Evolutionary conservation across 2,888 invertebrate genomes (phyloP).

Genomic region (Allophyes oxyacanthae): DNA sequence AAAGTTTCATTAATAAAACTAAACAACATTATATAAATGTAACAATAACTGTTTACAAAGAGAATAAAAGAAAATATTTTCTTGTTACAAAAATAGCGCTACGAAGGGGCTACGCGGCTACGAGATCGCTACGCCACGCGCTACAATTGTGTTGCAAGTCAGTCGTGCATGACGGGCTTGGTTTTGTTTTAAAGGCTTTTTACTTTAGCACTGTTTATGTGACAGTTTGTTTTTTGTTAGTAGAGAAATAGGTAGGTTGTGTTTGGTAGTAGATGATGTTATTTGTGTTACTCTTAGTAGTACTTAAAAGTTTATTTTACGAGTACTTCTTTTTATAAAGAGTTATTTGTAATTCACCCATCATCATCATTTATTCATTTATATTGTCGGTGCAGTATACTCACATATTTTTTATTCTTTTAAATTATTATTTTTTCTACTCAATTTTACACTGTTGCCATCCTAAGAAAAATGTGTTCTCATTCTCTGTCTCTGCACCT

Average conservation of each 20-base stretch:
- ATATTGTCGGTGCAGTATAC: no score
- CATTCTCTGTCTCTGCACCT: no score
- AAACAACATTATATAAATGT: not conserved
- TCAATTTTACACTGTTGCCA: no score
- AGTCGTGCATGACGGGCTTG: slow-evolving; percentile 16
- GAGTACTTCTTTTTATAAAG: no score
- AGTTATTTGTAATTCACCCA: no score
- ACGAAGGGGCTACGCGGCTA: slow-evolving; percentile 31
- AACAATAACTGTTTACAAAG: not conserved
- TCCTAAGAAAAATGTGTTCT: no score
- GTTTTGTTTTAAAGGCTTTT: slow-evolving; percentile 21
- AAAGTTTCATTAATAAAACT: no score
- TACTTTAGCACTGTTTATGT: slow-evolving; percentile 4
- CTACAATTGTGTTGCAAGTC: slow-evolving; percentile 30
- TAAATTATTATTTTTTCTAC: no score
- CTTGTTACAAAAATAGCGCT: slow-evolving; percentile 16
- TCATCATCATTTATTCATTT: no score
- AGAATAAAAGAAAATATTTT: slow-evolving; percentile 2
- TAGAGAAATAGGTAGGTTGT: no score
- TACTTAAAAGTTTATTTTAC: not conserved
- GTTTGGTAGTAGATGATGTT: not conserved
- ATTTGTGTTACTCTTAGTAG: not conserved
- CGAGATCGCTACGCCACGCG: slow-evolving; percentile 44
- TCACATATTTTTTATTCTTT: no score
- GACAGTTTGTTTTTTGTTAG: not conserved